These are phyloP conservation scores for Boloria euphrosyne DNA, from an alignment of 2,888 invertebrate genomes.

Conservation along the genomic window DNA sequence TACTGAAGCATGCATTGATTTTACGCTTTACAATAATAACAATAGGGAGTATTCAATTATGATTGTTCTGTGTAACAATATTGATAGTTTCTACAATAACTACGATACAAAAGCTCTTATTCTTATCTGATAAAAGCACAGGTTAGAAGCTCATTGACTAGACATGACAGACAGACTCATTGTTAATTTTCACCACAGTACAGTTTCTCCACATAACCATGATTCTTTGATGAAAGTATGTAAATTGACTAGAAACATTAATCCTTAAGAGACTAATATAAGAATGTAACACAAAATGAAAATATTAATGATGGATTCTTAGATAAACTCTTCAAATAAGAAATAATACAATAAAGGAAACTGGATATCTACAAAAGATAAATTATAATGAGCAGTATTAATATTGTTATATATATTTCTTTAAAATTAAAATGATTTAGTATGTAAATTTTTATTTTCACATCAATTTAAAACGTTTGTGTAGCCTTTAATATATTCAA, in stretches of 20 bases:
- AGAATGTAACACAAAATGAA: neutral
- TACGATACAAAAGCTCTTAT: constrained; percentile 77
- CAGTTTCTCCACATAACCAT: neutral
- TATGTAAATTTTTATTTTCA: too few species aligned
- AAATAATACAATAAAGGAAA: too few species aligned
- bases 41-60: constrained; percentile 43
- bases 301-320: neutral
- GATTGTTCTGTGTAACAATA: constrained; percentile 52
- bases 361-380: too few species aligned
- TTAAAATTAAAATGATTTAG: too few species aligned
- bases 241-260: constrained; percentile 13
- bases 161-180: constrained; percentile 34
- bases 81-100: constrained; percentile 60
- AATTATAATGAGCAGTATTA: too few species aligned
- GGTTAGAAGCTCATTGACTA: constrained; percentile 68
- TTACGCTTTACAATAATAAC: constrained; percentile 50
- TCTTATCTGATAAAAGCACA: constrained; percentile 66
- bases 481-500: too few species aligned
- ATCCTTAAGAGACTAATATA: neutral
- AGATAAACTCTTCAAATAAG: too few species aligned
- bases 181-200: constrained; percentile 20
- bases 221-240: constrained; percentile 1
- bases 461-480: too few species aligned
- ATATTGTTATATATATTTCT: too few species aligned
- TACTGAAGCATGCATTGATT: constrained; percentile 49